A percentile compares a stretch with the other conserved stretches of the same genome.
Evolutionary conservation across 1,140 invertebrate species (phyloP).

Genomic region (Brachionus manjavacas): DNA sequence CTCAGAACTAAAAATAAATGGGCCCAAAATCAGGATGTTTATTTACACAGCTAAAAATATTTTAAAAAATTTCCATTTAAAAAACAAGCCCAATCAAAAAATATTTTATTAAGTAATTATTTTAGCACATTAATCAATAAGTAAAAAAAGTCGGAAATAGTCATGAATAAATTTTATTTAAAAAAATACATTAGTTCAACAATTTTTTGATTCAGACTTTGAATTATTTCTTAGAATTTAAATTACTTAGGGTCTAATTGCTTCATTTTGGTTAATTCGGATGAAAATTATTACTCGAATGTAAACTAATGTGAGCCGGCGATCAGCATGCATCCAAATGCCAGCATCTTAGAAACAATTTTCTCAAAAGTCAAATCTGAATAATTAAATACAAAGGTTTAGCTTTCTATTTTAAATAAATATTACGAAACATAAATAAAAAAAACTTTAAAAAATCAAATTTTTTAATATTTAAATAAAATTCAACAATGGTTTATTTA

Average conservation of each 20-base stretch:
- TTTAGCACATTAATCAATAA: background rate
- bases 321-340: background rate
- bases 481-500: background rate
- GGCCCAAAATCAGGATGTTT: background rate
- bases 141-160: background rate
- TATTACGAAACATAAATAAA: conserved; percentile 2
- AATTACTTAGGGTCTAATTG: background rate
- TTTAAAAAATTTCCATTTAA: background rate
- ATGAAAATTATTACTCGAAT: background rate
- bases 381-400: background rate
- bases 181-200: background rate
- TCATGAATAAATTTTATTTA: background rate
- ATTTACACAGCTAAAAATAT: background rate
- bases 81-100: background rate
- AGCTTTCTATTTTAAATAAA: background rate
- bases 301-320: background rate
- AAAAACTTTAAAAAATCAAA: no score
- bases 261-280: background rate
- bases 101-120: background rate
- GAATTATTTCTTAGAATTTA: background rate
- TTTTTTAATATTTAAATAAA: background rate
- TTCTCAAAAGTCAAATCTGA: background rate
- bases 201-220: no score
- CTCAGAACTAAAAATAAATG: background rate
- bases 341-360: background rate